A percentile compares a stretch with the other conserved stretches of the same genome.
Evolutionary conservation across 2,113 vertebrate genomes (phyloP).

Genomic region (Ramphastos sulfuratus): DNA sequence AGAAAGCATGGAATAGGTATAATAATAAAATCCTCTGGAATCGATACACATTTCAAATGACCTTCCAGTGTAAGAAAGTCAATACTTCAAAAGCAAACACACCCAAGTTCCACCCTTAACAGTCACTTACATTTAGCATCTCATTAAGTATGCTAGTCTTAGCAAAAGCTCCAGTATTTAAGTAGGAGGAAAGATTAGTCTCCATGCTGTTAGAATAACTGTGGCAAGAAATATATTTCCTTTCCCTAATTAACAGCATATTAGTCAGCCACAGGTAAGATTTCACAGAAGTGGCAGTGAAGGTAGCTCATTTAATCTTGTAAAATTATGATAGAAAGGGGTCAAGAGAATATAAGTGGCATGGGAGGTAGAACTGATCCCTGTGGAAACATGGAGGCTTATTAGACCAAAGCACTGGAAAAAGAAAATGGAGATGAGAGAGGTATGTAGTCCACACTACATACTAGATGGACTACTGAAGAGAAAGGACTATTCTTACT

Average conservation of each 20-base stretch:
- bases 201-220: not conserved
- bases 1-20: not conserved
- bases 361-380: not conserved
- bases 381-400: not conserved
- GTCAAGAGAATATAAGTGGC: not conserved
- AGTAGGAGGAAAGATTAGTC: not conserved
- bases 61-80: not conserved
- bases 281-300: not conserved
- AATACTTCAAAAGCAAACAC: slow-evolving; percentile 15
- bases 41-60: slow-evolving; percentile 6
- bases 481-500: not conserved
- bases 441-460: not conserved
- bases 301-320: not conserved
- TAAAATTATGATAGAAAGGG: not conserved
- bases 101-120: not conserved
- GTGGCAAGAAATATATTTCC: not conserved
- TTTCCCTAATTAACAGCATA: not conserved
- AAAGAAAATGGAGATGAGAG: not conserved
- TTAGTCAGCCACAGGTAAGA: not conserved
- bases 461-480: not conserved
- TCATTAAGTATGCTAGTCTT: not conserved
- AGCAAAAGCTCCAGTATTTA: not conserved
- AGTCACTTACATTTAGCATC: not conserved
- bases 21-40: not conserved
- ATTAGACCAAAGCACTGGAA: not conserved